Base-by-base conservation (phyloP, 2,797 vertebrate genomes). In the Sebastes wilsoni region DNA sequence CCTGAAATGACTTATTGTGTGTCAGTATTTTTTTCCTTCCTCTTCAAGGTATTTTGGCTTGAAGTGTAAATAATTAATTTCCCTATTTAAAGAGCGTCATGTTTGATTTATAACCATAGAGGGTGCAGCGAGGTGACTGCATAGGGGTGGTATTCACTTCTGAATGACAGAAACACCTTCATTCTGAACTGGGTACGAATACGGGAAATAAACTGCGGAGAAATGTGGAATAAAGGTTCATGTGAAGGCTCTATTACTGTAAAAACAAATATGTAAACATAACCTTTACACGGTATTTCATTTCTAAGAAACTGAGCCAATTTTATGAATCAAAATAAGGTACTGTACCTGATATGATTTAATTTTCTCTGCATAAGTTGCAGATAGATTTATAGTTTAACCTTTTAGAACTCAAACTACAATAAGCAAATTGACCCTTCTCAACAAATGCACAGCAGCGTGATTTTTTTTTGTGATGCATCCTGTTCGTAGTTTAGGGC, bases 61-160 rank as follows among this genome's bases (percentile, higher is more conserved):
- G 82, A 90, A 90, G 88, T 94, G 92, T 95, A 94, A 95, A 95
- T 95, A 95, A 95, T 95, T 95, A 94, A 95, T 95, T 94, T 92
- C 89, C 92, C 92, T 92, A 95, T 95, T 95, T 95, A 95, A 94
- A 93, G 93, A 90, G 87, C 71, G 91, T 91, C 93, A 93, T 91
- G 90, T 94, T 93, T 95, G 94, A 95, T 95, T 95, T 95, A 95
- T 94, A 90, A 93, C 86, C 80, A 77, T 6, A 62, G 80, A 66
- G 82, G 89, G 89, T 79, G 78, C 79, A 79, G 85, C n/a, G 56
- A 86, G 88, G 90, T 88, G 87, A 92, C 87, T 87, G 83, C 67
- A 71, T 62, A 69, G 38, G 64, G 89, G 90, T 90, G 89, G 87
- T 65, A 84, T 82, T 88, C 85, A 84, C 87, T 80, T 83, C 70